These are phyloP conservation scores for Drosophila formosana DNA, from an alignment of 2,888 invertebrate genomes.

Conservation along the genomic window DNA sequence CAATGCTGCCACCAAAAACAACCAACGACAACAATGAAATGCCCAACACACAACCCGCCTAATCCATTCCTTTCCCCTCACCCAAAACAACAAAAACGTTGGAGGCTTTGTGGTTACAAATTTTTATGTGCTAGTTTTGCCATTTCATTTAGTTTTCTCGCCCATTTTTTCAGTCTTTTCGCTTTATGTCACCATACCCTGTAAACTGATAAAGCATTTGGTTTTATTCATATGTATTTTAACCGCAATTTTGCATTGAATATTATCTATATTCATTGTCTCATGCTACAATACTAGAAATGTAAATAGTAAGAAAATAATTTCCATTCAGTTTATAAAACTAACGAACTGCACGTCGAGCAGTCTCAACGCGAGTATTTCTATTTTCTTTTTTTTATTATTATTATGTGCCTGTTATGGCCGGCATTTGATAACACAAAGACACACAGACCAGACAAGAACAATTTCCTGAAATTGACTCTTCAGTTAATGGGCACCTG, in stretches of 20 bases:
- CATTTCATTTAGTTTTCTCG: constrained; percentile 61
- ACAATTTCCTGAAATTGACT: constrained; percentile 63
- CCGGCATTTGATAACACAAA: constrained; percentile 51
- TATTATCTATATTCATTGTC: not conserved
- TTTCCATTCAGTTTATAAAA: not conserved
- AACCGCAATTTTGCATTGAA: not conserved
- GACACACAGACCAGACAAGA: constrained; percentile 40
- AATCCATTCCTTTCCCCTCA: constrained; percentile 7
- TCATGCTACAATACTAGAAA: not conserved
- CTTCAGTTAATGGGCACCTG: constrained; percentile 60
- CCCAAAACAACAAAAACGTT: constrained; percentile 39
- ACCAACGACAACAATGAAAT: constrained; percentile 16
- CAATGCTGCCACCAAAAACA: constrained; percentile 53
- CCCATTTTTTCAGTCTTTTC: not conserved
- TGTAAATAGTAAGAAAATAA: not conserved
- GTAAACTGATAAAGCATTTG: not conserved
- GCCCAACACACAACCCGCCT: constrained; percentile 9
- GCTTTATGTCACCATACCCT: constrained; percentile 40
- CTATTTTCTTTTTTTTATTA: constrained; percentile 37
- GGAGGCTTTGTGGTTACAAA: constrained; percentile 67
- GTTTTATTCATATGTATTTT: not conserved
- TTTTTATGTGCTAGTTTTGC: constrained; percentile 73
- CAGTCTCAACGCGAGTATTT: not conserved
- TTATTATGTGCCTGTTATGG: constrained; percentile 62
- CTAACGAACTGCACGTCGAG: constrained; percentile 13